phyloP scores from a whole-genome alignment of 1,140 invertebrate genomes.

The Steinernema khuongi region DNA sequence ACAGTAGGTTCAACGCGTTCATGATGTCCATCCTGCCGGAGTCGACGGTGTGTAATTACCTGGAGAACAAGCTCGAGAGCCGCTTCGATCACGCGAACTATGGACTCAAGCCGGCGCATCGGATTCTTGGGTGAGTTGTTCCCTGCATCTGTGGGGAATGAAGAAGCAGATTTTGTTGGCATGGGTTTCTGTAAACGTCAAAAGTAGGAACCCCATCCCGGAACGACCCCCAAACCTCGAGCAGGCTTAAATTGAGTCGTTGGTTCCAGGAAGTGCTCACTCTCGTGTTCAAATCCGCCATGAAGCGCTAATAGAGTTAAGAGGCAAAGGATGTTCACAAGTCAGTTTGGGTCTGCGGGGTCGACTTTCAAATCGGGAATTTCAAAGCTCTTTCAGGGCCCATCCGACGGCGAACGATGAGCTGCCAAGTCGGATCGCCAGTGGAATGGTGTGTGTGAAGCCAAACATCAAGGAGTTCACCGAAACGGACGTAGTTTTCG shows the following conservation, averaged over 20 bases:
- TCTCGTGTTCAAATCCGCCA: conserved; percentile 23
- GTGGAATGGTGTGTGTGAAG: conserved; percentile 59
- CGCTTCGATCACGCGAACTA: conserved; percentile 62
- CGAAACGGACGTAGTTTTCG: conserved; percentile 59
- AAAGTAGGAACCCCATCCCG: too few relatives aligned
- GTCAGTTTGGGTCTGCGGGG: too few relatives aligned
- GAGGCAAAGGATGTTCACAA: conserved; percentile 62
- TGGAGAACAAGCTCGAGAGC: conserved; percentile 42
- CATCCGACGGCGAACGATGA: conserved; percentile 63
- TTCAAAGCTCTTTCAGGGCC: conserved; percentile 45
- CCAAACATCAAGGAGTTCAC: conserved; percentile 59
- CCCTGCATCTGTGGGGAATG: too few relatives aligned
- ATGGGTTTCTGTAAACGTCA: too few relatives aligned
- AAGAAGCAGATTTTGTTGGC: too few relatives aligned
- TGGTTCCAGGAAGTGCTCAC: too few relatives aligned
- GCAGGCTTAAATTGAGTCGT: conserved; percentile 12
- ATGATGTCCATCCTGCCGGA: conserved; percentile 19
- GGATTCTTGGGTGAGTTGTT: conserved; percentile 43
- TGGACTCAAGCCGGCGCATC: conserved; percentile 61
- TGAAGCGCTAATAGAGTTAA: conserved; percentile 61
- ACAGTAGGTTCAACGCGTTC: conserved; percentile 50
- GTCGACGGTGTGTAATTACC: background rate
- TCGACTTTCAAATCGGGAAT: too few relatives aligned
- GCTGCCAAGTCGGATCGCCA: conserved; percentile 61
- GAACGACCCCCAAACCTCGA: too few relatives aligned